Evolutionary conservation across 1,140 invertebrate species (phyloP).

Genomic region (Drosophila rufa): DNA sequence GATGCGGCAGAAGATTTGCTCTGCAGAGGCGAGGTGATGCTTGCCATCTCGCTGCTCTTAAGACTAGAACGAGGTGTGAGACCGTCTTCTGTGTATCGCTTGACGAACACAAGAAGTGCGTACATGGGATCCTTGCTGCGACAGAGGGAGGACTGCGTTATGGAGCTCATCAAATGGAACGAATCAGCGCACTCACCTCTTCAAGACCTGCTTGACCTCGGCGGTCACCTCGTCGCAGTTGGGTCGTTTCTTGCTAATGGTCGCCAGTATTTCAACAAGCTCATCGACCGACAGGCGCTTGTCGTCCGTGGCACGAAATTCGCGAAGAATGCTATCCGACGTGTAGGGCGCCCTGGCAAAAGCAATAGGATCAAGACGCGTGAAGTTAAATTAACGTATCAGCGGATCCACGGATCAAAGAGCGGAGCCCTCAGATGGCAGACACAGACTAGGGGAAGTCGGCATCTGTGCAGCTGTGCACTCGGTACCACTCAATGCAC

Average conservation of each 20-base stretch:
- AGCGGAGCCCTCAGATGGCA: neutral
- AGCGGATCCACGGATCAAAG: neutral
- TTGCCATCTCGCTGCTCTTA: neutral
- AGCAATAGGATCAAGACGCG: neutral
- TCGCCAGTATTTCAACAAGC: conserved; percentile 56
- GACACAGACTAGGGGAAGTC: neutral
- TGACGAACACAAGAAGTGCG: conserved; percentile 69
- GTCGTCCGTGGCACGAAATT: conserved; percentile 67
- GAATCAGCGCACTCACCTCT: conserved; percentile 43
- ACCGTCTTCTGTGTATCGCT: conserved; percentile 48
- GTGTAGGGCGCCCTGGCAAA: conserved; percentile 53
- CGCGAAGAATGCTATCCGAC: conserved; percentile 62
- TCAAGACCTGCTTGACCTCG: conserved; percentile 53
- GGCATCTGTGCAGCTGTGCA: conserved; percentile 12
- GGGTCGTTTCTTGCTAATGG: conserved; percentile 69
- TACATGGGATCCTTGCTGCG: conserved; percentile 75
- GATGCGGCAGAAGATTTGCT: neutral
- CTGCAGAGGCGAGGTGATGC: neutral
- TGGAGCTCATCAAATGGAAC: neutral
- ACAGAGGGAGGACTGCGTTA: neutral
- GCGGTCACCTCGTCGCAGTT: conserved; percentile 47
- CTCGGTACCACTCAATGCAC: conserved; percentile 10
- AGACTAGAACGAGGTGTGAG: neutral
- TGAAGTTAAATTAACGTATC: neutral
- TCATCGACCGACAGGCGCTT: conserved; percentile 50